Evolutionary conservation across 2,888 invertebrate genomes (phyloP).

Genomic region (Xiphydria camelus): DNA sequence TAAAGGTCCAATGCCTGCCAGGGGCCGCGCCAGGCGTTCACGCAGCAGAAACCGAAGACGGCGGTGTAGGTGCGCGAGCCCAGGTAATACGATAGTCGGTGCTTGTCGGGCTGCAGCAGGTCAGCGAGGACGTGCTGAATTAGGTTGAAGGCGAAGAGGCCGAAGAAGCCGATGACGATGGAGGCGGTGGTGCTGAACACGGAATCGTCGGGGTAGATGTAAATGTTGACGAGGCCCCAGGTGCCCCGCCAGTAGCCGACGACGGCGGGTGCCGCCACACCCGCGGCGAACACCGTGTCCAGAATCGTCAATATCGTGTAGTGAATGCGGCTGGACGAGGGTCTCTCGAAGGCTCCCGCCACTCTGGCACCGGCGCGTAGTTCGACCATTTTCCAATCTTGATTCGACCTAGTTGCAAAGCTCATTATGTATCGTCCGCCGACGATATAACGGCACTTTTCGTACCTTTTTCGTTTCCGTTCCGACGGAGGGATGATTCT

Average conservation of each 20-base stretch:
- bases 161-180: slow-evolving; percentile 70
- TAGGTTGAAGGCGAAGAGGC: slow-evolving; percentile 71
- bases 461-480: slow-evolving; percentile 13
- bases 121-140: slow-evolving; percentile 63
- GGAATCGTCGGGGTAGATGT: slow-evolving; percentile 68
- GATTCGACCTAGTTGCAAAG: slow-evolving; percentile 32
- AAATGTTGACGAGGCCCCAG: slow-evolving; percentile 77
- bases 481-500: not conserved
- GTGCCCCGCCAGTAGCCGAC: slow-evolving; percentile 87
- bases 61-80: slow-evolving; percentile 75
- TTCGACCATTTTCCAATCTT: slow-evolving; percentile 51
- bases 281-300: slow-evolving; percentile 73
- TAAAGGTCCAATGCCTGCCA: slow-evolving; percentile 78
- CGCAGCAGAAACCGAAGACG: slow-evolving; percentile 77
- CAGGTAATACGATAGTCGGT: slow-evolving; percentile 70
- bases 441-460: not conserved
- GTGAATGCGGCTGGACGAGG: slow-evolving; percentile 48
- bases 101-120: slow-evolving; percentile 71
- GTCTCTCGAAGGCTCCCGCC: slow-evolving; percentile 65
- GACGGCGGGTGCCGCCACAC: slow-evolving; percentile 78
- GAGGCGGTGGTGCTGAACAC: slow-evolving; percentile 70
- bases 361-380: slow-evolving; percentile 72
- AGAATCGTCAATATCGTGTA: slow-evolving; percentile 67
- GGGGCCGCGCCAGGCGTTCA: slow-evolving; percentile 86
- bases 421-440: slow-evolving; percentile 33